Conservation (phyloP, 1,140 invertebrate species). For the Drosophila sulfurigaster region DNA sequence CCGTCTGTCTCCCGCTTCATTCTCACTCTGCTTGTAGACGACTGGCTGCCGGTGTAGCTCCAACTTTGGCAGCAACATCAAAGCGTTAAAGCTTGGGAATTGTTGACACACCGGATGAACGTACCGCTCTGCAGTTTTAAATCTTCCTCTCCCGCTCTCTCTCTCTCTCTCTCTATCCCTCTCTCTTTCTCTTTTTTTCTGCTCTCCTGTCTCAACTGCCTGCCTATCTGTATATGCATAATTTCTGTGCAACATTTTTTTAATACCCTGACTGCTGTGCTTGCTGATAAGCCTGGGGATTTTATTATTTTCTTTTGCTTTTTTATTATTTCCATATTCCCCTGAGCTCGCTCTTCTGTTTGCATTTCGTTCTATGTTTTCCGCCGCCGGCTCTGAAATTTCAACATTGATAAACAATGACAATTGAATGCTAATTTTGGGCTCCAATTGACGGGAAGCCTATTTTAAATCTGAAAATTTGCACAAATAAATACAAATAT, state of each 20-base stretch:
- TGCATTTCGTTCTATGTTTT: constrained; percentile 44
- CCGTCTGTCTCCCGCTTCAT: constrained; percentile 17
- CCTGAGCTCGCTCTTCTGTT: constrained; percentile 32
- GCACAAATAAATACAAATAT: neutral
- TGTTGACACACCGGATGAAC: constrained; percentile 84
- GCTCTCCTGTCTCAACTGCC: constrained; percentile 31
- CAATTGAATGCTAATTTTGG: constrained; percentile 30
- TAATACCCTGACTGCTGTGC: constrained; percentile 62
- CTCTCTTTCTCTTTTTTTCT: constrained; percentile 17
- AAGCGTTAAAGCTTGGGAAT: constrained; percentile 83
- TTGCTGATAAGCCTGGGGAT: constrained; percentile 78
- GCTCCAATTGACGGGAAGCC: constrained; percentile 7
- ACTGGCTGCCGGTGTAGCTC: constrained; percentile 18
- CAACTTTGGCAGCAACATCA: constrained; percentile 65
- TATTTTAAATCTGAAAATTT: neutral
- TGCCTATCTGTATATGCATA: constrained; percentile 12
- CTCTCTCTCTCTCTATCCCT: neutral
- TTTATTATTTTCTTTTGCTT: constrained; percentile 69
- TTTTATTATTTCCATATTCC: constrained; percentile 41
- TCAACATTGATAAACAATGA: constrained; percentile 26
- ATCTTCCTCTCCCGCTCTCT: constrained; percentile 25
- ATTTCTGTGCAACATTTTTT: constrained; percentile 50
- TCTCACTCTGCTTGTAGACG: neutral
- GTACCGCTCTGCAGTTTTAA: constrained; percentile 36
- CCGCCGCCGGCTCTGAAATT: constrained; percentile 42